Percentiles rank a stretch among this genome's conserved stretches.
phyloP scores from a whole-genome alignment of 2,888 invertebrate genomes.

The Melanostoma mellinum region DNA sequence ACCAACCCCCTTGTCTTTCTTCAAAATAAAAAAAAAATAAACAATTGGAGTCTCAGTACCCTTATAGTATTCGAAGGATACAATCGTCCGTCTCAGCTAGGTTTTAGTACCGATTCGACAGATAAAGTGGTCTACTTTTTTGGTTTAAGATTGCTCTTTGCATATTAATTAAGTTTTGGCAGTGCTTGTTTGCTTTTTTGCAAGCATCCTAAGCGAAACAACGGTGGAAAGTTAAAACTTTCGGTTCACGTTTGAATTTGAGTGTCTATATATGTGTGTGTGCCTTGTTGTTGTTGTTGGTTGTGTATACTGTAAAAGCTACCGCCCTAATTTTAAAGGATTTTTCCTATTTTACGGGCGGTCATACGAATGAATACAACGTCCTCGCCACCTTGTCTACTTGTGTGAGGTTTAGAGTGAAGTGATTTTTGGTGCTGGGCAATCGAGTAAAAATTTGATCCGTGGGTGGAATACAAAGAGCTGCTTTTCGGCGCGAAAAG shows the following conservation, averaged over 20 bases:
- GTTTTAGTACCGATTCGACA: conserved; percentile 29
- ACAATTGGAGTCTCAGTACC: conserved; percentile 5
- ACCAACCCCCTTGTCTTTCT: conserved; percentile 29
- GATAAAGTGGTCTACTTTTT: conserved; percentile 32
- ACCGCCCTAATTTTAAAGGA: conserved; percentile 70
- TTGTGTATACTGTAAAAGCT: conserved; percentile 45
- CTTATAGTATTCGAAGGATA: conserved; percentile 25
- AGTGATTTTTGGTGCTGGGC: conserved; percentile 54
- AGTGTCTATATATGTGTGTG: conserved; percentile 38
- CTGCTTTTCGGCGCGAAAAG: conserved; percentile 62
- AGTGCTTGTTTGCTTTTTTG: background rate
- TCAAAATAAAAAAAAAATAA: conserved; percentile 8
- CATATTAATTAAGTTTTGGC: conserved; percentile 40
- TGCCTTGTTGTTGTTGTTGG: conserved; percentile 20
- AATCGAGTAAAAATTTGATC: conserved; percentile 56
- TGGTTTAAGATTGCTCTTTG: conserved; percentile 39
- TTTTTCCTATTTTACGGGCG: conserved; percentile 30
- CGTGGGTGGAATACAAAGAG: conserved; percentile 60
- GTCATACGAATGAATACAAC: conserved; percentile 29
- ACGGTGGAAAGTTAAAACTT: conserved; percentile 45
- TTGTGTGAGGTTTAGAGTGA: conserved; percentile 47
- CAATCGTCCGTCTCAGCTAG: conserved; percentile 19
- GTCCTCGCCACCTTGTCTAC: conserved; percentile 31
- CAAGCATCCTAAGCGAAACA: conserved; percentile 48
- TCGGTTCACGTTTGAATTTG: conserved; percentile 37